These are phyloP conservation scores for Syngnathus typhle DNA, from an alignment of 2,113 vertebrate genomes.

Conservation along the genomic window DNA sequence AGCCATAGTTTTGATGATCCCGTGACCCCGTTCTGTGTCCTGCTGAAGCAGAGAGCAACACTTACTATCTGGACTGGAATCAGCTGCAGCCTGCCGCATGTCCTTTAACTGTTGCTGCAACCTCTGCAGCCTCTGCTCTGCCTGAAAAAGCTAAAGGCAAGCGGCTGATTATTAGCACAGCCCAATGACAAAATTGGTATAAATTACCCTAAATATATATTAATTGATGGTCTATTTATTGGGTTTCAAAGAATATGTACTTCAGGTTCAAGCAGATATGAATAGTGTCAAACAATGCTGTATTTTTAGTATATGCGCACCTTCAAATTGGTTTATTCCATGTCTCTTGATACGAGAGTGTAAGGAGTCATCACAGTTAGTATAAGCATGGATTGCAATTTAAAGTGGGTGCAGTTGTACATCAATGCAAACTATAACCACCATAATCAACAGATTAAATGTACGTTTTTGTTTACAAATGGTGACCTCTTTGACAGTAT, in stretches of 20 bases:
- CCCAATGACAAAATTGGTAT: not conserved
- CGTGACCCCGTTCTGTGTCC: conserved; percentile 17
- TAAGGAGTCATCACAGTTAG: not conserved
- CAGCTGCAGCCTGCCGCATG: conserved; percentile 82
- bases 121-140: conserved; percentile 86
- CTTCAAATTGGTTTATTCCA: not conserved
- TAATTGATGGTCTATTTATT: not conserved
- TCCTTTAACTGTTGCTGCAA: conserved; percentile 86
- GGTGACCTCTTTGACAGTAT: not conserved
- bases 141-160: conserved; percentile 80
- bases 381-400: not conserved
- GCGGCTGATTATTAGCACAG: conserved; percentile 7
- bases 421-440: not conserved
- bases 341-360: not conserved
- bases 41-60: conserved; percentile 31
- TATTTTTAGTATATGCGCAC: not conserved
- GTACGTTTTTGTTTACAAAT: not conserved
- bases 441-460: not conserved
- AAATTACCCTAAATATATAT: not conserved
- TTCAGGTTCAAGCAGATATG: not conserved
- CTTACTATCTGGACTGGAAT: conserved; percentile 95
- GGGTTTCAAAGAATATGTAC: not conserved
- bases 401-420: not conserved
- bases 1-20: conserved; percentile 35
- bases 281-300: not conserved